These are phyloP conservation scores for Argya squamiceps DNA, from an alignment of 2,797 vertebrate genomes.

Conservation along the genomic window DNA sequence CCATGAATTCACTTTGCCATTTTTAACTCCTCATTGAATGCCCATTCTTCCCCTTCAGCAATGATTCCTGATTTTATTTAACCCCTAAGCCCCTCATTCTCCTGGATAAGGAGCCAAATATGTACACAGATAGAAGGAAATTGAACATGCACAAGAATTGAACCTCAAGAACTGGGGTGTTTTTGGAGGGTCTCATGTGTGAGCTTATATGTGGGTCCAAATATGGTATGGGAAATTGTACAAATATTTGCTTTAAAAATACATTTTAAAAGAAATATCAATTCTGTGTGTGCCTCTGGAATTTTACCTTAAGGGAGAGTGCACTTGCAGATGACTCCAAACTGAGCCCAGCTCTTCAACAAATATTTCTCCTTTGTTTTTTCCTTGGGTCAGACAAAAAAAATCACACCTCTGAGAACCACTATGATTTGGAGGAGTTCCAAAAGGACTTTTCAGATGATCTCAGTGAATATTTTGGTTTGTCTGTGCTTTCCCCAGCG, in stretches of 20 bases:
- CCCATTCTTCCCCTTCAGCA: background rate
- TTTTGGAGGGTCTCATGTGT: background rate
- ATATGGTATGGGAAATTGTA: rapidly evolving
- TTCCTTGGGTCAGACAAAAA: background rate
- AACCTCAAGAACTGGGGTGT: background rate
- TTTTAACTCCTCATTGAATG: background rate
- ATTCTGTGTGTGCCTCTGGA: background rate
- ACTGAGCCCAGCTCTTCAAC: background rate
- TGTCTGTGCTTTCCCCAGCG: background rate
- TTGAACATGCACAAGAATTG: background rate
- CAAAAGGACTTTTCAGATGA: background rate
- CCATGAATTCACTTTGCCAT: background rate
- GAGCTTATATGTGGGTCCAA: background rate
- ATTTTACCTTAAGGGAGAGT: background rate
- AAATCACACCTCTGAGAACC: background rate
- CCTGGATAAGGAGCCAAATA: background rate
- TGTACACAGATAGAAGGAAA: background rate
- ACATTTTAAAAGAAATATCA: background rate
- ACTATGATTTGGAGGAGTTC: background rate
- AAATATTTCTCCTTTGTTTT: background rate
- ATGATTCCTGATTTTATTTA: background rate
- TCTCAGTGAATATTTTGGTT: background rate
- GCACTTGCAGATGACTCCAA: background rate
- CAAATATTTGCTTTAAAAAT: background rate
- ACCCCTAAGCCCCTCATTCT: background rate